Evolutionary conservation across 2,113 vertebrate genomes (phyloP), one percentile per base, ranked within the genome.

Genomic region (Anoura caudifer): DNA sequence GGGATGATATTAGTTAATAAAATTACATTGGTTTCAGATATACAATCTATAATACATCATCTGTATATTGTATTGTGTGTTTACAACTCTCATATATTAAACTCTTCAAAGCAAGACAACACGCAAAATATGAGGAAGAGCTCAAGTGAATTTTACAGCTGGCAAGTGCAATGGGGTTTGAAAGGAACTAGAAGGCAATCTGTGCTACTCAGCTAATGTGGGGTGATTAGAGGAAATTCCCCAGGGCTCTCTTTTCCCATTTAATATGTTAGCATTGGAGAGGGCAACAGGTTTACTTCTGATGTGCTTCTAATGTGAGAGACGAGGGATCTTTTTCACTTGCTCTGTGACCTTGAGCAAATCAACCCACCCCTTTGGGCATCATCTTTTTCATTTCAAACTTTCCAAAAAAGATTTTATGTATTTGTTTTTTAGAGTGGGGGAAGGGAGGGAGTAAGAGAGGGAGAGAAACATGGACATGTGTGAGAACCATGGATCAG

Each of bases 121-220:
- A 15, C 4, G n/a, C n/a, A 83, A 90, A 91, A 69, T 41, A 47
- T 17, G 41, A 96, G 56, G 45, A 72, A 56, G 56, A 77, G 31
- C n/a, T 90, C 26, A 67, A 95, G 77, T 77, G 43, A 87, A 61
- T 43, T 91, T 90, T 84, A 81, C 52, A 88, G 91, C 93, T 88
- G 88, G 85, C 36, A 88, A 95, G 61, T 94, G 45, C 93, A 75
- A 2, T 69, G 82, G 72, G 72, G 90, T 88, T 88, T 95, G 88
- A 96, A 67, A 65, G 69, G 87, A 94, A 83, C 41, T 59, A 22
- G 85, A 94, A 97, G 77, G 54, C 88, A 90, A 43, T 95, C 77
- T 97, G 86, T 83, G 65, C 81, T 87, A 36, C 17, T 80, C 26
- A 47, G 91, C 86, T 93, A 85, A 94, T 89, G 61, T 50, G 41